phyloP scores from a whole-genome alignment of 2,113 vertebrate species.

The Potamarius usumacintae region DNA sequence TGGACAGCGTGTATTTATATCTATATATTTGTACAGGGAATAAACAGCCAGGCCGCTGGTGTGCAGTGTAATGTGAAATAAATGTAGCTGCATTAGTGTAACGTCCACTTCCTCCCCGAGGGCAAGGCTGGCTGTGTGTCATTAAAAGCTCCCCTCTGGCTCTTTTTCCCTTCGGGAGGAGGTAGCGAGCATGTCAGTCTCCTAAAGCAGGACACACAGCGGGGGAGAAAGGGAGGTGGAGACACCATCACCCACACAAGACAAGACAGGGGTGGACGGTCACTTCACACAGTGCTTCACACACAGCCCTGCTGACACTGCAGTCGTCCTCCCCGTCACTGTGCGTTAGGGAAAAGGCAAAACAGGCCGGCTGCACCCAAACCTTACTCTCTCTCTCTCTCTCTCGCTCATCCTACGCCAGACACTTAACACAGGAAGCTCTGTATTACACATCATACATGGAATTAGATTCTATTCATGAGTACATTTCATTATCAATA shows the following conservation, averaged over 20 bases:
- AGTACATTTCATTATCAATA: not conserved
- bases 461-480: not conserved
- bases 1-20: not conserved
- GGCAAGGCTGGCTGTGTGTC: conserved; percentile 74
- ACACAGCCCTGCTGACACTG: conserved; percentile 24
- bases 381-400: not conserved
- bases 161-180: conserved; percentile 87
- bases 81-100: conserved; percentile 30
- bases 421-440: too few species aligned
- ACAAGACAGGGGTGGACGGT: conserved; percentile 30
- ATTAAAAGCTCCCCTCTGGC: conserved; percentile 75
- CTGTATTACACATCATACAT: not conserved
- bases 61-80: conserved; percentile 26
- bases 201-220: conserved; percentile 64
- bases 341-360: conserved; percentile 18
- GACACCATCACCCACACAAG: conserved; percentile 39
- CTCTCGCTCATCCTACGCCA: not conserved
- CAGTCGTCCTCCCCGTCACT: conserved; percentile 7
- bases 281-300: conserved; percentile 8
- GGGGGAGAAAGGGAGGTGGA: conserved; percentile 57
- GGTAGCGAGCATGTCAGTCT: conserved; percentile 83
- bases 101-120: conserved; percentile 69
- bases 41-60: not conserved
- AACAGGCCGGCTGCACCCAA: conserved; percentile 1
- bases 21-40: not conserved